These are phyloP conservation scores for Bombylius major DNA, from an alignment of 2,888 invertebrate genomes.

Conservation along the genomic window DNA sequence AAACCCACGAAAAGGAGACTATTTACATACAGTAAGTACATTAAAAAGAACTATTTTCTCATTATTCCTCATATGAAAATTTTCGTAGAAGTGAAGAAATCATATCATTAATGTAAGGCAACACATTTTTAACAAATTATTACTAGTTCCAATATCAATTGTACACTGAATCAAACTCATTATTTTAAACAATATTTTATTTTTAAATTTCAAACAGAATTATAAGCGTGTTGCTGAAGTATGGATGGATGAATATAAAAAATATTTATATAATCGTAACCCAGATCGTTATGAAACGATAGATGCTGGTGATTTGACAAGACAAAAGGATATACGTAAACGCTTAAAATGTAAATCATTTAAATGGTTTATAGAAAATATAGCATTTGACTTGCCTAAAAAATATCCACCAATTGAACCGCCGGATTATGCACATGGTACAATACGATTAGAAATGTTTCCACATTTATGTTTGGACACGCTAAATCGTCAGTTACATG, in stretches of 20 bases:
- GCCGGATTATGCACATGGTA: constrained; percentile 62
- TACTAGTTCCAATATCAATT: no score
- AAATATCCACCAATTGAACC: constrained; percentile 88
- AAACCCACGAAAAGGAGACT: constrained; percentile 83
- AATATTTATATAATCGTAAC: constrained; percentile 66
- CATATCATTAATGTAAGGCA: no score
- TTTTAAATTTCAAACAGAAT: constrained; percentile 45
- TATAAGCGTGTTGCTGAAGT: constrained; percentile 88
- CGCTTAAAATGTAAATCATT: constrained; percentile 78
- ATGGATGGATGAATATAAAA: constrained; percentile 97
- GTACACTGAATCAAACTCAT: no score
- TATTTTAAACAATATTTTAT: neutral
- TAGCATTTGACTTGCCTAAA: constrained; percentile 79
- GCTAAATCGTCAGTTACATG: constrained; percentile 35
- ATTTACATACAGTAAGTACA: constrained; percentile 40
- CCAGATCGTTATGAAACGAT: constrained; percentile 56
- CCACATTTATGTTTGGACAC: constrained; percentile 61
- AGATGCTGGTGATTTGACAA: constrained; percentile 69
- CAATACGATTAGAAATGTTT: constrained; percentile 50
- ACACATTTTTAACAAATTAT: no score
- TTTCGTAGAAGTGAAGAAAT: no score
- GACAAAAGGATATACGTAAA: constrained; percentile 62
- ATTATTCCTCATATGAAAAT: no score
- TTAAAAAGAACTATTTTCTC: neutral
- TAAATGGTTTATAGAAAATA: constrained; percentile 85